phyloP scores from a whole-genome alignment of 2,888 invertebrate genomes.

The Drosophila setosimentum region DNA sequence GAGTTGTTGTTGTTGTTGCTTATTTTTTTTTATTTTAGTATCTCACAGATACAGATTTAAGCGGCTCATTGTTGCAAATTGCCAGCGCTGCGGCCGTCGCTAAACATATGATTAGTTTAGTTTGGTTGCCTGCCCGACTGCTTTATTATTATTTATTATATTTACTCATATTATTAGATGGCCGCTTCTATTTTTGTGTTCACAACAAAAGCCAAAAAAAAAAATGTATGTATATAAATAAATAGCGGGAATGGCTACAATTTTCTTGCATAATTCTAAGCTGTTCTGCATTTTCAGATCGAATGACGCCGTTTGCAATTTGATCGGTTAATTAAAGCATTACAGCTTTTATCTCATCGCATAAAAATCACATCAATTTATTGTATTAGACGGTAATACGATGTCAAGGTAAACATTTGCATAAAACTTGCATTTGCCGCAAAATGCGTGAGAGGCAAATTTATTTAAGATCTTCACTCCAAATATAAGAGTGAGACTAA shows the following conservation, averaged over 20 bases:
- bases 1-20: slow-evolving; percentile 47
- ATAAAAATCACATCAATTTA: slow-evolving; percentile 79
- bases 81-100: slow-evolving; percentile 50
- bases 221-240: background rate
- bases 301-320: slow-evolving; percentile 26
- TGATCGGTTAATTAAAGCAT: slow-evolving; percentile 71
- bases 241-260: background rate
- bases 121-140: slow-evolving; percentile 44
- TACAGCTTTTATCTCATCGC: slow-evolving; percentile 60
- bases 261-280: slow-evolving; percentile 12
- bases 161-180: slow-evolving; percentile 78
- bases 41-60: slow-evolving; percentile 55
- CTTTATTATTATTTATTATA: slow-evolving; percentile 80
- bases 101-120: slow-evolving; percentile 76
- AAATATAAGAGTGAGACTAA: slow-evolving; percentile 14
- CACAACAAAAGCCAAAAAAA: background rate
- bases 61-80: slow-evolving; percentile 78
- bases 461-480: background rate
- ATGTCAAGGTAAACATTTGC: slow-evolving; percentile 75
- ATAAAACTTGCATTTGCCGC: slow-evolving; percentile 65
- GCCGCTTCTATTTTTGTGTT: slow-evolving; percentile 66
- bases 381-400: slow-evolving; percentile 59
- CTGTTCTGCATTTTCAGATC: slow-evolving; percentile 12
- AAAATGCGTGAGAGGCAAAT: slow-evolving; percentile 50
- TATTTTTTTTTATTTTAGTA: slow-evolving; percentile 53